phyloP scores from a whole-genome alignment of 1,140 invertebrate species.

The Tenebrio molitor region DNA sequence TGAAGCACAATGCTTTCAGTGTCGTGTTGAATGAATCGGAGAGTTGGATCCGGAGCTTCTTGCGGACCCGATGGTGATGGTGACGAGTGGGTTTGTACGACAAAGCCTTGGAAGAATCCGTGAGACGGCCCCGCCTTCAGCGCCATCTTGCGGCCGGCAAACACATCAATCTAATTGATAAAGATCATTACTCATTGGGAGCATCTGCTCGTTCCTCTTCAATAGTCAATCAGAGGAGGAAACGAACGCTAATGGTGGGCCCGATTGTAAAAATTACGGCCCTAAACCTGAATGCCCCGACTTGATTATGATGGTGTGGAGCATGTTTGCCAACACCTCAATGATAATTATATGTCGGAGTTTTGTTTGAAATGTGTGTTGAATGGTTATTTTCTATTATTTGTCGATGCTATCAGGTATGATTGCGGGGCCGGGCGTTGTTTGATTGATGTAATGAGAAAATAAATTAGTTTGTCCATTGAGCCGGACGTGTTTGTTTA shows the following conservation, averaged over 20 bases:
- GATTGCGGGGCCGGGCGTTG: conserved; percentile 21
- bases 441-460: conserved; percentile 50
- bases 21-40: too few species aligned
- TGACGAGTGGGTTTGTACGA: conserved; percentile 26
- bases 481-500: conserved; percentile 31
- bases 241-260: conserved; percentile 38
- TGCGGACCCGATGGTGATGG: conserved; percentile 28
- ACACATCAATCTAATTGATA: conserved; percentile 62
- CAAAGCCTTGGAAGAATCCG: conserved; percentile 23
- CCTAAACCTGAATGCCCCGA: conserved; percentile 11
- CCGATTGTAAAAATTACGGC: conserved; percentile 42
- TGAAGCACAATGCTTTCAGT: too few species aligned
- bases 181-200: conserved; percentile 61
- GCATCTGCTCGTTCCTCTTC: conserved; percentile 58
- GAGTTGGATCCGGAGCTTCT: neutral
- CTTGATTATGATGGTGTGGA: conserved; percentile 37
- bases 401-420: conserved; percentile 46
- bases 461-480: conserved; percentile 45
- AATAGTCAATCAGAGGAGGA: conserved; percentile 57
- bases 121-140: conserved; percentile 46
- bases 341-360: conserved; percentile 44
- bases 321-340: conserved; percentile 40
- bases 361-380: conserved; percentile 47
- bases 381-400: conserved; percentile 48
- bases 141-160: conserved; percentile 56